Evolutionary conservation across 2,797 vertebrate genomes (phyloP), one percentile per base, ranked within the genome.

Genomic region (Myotis pilosus): DNA sequence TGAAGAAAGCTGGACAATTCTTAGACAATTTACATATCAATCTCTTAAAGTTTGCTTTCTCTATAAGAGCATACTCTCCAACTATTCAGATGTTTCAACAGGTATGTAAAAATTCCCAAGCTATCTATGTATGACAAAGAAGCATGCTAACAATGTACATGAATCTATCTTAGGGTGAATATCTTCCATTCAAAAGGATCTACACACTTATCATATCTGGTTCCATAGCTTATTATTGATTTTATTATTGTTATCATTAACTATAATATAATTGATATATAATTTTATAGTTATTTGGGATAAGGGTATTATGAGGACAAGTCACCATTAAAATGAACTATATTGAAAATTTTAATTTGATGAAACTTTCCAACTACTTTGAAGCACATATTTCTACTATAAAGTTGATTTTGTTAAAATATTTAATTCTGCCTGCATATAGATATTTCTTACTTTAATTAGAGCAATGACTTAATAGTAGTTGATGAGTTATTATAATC

Each of bases 1-100:
- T 99, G 95, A 99, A 99, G 98, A 99, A 99, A 98, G 99, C 99
- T 10, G 99, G 99, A 41, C 99, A 99, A 96, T 99, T 99, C 97
- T 98, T 99, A 94, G 98, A 99, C 57, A 98, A 99, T 97, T 98
- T 99, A 87, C 99, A 99, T 95, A 97, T 99, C 91, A 99, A 98
- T 97, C 98, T 99, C 0, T 98, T 99, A 94, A 99, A 98, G 98
- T 99, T 99, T 97, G 98, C 99, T 51, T 98, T 99, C 94, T 98
- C 99, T 13, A 97, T 99, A 92, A 98, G 99, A 78, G 98, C 98
- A 4, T 99, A 99, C 97, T 99, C 99, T 90, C 99, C 99, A 68
- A 97, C 99, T 84, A 97, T 99, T 94, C 98, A 99, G 97, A 99
- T 99, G 97, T 99, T 99, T 97, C 99, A 99, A 89, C 99, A 99